Base-by-base conservation (phyloP, 2,888 invertebrate species). In the Apodemia hepburni region DNA sequence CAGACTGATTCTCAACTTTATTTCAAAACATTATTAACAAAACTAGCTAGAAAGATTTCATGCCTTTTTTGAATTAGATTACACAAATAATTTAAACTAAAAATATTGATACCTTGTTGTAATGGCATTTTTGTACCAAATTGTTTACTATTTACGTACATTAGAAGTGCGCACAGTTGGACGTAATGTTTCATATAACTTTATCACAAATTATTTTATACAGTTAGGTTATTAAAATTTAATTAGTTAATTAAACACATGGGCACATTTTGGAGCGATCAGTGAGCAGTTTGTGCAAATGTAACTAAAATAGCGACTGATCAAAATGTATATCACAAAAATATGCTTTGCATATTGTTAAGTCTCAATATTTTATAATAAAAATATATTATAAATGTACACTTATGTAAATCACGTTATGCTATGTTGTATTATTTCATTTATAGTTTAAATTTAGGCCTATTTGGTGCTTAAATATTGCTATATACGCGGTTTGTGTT, bases 301-400 rank as follows among this genome's bases (percentile, higher is more conserved):
- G 15, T 49, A 58, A 33, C 78, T 79, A 79, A 83, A 83, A 77
- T 85, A 86, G 77, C 69, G 75, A 84, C 84, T 85, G 87, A 88
- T 88, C 84, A 71, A 81, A 80, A 77, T 81, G 77, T 85, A 76
- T 87, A 86, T 85, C 76, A 82, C 82, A 83, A 78, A 64, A 65
- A 64, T 67, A 68, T 51, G 64, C 68, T 66, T 82, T 87, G 89
- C 89, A 90, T 89, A 87, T 87, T 89, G 90, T 90, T 90, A 90
- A 84, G 75, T 83, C 84, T 90, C 84, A 81, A 90, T 89, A 90
- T 89, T 90, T 89, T 90, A 90, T 89, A 73, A 74, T 77, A 77
- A 79, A 82, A 78, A 71, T 72, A 70, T 72, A 69, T 70, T 63
- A 66, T 69, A 70, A 66, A 68, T 69, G 62, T 68, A 68, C 62